Evolutionary conservation across 2,888 invertebrate genomes (phyloP), one percentile per base, ranked within the genome.

Genomic region (Catocala fraxini): DNA sequence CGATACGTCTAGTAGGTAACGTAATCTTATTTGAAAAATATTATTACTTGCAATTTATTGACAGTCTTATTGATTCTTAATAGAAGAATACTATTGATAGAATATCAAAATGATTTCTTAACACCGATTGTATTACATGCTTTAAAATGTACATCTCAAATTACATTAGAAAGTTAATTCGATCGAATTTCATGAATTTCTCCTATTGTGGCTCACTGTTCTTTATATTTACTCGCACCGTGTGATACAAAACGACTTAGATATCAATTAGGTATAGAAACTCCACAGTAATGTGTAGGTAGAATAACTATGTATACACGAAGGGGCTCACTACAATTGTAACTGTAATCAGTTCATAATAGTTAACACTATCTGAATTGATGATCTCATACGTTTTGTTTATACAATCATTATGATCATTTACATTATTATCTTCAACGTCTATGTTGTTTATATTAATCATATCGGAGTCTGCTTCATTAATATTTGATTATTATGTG

Each of bases 101-200:
- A 53, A 49, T 41, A 42, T 42, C 6, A n/a, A 58, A 47, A n/a
- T 6, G 12, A 58, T 68, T 65, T 71, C 56, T 56, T 5, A 25
- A 49, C 41, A 41, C 45, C 59, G 15, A 69, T 71, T 13, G 6
- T 34, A 46, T 65, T 62, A 67, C 63, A 33, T 25, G 12, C 34
- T 25, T 25, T 33, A 33, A 58, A 47, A 65, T 63, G 56, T 39
- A 39, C 6, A 39, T 57, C 48, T 77, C 63, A 51, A 60, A 58
- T 71, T 64, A 59, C 59, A 53, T 35, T 68, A 63, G 78, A 76
- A 77, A 77, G 67, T 72, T 35, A 51, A 62, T 54, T 34, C 35
- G 25, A 53, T 77, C 41, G 41, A 61, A 65, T 71, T 62, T 68
- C 70, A 46, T 51, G 11, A 63, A 49, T 68, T 55, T 57, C 49